Evolutionary conservation across 2,113 vertebrate species (phyloP).

Genomic region (Melanerpes formicivorus): DNA sequence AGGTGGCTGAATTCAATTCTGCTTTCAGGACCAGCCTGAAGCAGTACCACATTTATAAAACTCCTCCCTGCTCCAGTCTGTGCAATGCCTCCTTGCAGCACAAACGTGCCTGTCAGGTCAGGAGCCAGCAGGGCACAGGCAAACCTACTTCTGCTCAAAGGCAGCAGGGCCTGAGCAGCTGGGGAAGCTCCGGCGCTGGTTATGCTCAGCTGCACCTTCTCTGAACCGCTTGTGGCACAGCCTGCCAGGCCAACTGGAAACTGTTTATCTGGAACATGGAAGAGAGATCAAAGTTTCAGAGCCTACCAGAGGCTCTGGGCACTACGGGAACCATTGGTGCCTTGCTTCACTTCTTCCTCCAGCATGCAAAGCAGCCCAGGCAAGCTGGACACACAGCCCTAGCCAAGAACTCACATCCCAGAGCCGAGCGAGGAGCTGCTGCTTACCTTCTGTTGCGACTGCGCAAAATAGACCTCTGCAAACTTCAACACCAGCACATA

Average conservation of each 20-base stretch:
- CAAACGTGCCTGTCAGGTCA: not conserved
- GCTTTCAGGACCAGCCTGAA: not conserved
- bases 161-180: not conserved
- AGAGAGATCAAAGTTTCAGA: not conserved
- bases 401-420: not conserved
- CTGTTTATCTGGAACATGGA: not conserved
- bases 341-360: not conserved
- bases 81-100: not conserved
- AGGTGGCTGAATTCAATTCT: not conserved
- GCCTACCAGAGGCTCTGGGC: not conserved
- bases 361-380: not conserved
- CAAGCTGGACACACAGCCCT: not conserved
- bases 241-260: not conserved
- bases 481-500: slow-evolving; percentile 97
- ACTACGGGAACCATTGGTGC: not conserved
- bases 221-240: not conserved
- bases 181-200: not conserved
- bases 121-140: not conserved
- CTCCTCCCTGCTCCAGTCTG: not conserved
- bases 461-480: slow-evolving; percentile 97
- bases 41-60: not conserved
- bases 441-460: slow-evolving; percentile 97
- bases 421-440: not conserved
- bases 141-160: not conserved
- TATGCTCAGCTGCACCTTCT: not conserved